Evolutionary conservation across 1,140 invertebrate species (phyloP).

Genomic region (Pseudobourletiella spinata): DNA sequence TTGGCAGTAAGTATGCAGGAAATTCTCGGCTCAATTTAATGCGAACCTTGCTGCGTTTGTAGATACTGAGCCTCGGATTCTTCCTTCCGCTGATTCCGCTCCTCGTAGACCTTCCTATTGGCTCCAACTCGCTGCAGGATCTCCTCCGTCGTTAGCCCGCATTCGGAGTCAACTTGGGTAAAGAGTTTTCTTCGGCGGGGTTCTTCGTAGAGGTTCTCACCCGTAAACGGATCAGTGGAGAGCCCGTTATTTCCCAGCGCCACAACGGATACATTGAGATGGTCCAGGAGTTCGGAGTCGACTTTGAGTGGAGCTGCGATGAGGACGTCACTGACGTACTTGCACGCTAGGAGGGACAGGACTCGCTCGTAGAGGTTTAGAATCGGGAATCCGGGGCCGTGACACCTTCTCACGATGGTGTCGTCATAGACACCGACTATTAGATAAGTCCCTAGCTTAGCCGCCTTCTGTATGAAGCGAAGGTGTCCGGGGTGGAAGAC

Average conservation of each 20-base stretch:
- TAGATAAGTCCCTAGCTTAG: conserved; percentile 74
- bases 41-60: too few species aligned
- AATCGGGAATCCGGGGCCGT: conserved; percentile 84
- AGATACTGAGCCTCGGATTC: conserved; percentile 66
- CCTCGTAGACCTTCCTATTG: conserved; percentile 78
- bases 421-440: conserved; percentile 95
- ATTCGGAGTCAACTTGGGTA: conserved; percentile 64
- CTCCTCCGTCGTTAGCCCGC: conserved; percentile 88
- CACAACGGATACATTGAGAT: conserved; percentile 88
- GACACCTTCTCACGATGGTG: conserved; percentile 12
- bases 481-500: conserved; percentile 97
- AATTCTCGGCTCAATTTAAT: too few species aligned
- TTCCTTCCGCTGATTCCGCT: conserved; percentile 79
- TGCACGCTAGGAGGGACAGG: conserved; percentile 89
- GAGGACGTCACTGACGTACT: conserved; percentile 98
- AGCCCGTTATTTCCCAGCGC: conserved; percentile 67
- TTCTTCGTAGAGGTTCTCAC: conserved; percentile 73
- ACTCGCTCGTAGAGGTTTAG: conserved; percentile 99
- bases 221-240: neutral
- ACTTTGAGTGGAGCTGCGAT: conserved; percentile 96
- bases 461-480: conserved; percentile 87
- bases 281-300: conserved; percentile 84
- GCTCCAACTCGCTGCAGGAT: conserved; percentile 93
- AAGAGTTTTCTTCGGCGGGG: conserved; percentile 72
- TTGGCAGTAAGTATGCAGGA: too few species aligned